Conservation (phyloP, 2,888 invertebrate species). For the Sisyra nigra region DNA sequence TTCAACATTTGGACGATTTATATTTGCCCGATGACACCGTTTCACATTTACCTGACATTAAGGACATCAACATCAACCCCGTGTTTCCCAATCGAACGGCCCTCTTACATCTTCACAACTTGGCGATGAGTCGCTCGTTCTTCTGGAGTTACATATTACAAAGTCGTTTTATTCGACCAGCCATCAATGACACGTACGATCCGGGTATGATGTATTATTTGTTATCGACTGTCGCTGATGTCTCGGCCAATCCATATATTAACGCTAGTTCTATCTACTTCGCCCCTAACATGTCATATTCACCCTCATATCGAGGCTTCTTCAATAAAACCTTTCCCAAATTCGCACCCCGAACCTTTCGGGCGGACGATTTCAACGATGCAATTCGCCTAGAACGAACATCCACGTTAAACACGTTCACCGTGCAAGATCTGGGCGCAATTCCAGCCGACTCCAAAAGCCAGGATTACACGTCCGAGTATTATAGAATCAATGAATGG, state of each 20-base stretch:
- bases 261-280: conserved; percentile 91
- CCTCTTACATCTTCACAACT: conserved; percentile 83
- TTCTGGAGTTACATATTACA: conserved; percentile 92
- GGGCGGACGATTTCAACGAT: conserved; percentile 88
- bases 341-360: conserved; percentile 85
- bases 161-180: conserved; percentile 75
- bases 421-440: conserved; percentile 72
- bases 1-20: conserved; percentile 69
- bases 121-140: conserved; percentile 91
- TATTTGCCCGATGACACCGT: conserved; percentile 71
- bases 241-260: conserved; percentile 79
- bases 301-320: conserved; percentile 86
- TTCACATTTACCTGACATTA: conserved; percentile 84
- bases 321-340: conserved; percentile 91
- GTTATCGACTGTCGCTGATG: conserved; percentile 86
- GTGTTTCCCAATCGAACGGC: conserved; percentile 90
- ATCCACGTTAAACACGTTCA: conserved; percentile 87
- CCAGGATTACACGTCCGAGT: conserved; percentile 79
- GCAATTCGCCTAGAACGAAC: conserved; percentile 90
- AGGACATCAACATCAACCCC: conserved; percentile 87
- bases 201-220: conserved; percentile 98
- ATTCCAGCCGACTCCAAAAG: conserved; percentile 62
- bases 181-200: conserved; percentile 83
- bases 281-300: conserved; percentile 84
- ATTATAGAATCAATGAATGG: conserved; percentile 89